Percentiles rank a stretch among this genome's conserved stretches.
Evolutionary conservation across 2,888 invertebrate genomes (phyloP).

Genomic region (Drosophila nr. perissopoda): DNA sequence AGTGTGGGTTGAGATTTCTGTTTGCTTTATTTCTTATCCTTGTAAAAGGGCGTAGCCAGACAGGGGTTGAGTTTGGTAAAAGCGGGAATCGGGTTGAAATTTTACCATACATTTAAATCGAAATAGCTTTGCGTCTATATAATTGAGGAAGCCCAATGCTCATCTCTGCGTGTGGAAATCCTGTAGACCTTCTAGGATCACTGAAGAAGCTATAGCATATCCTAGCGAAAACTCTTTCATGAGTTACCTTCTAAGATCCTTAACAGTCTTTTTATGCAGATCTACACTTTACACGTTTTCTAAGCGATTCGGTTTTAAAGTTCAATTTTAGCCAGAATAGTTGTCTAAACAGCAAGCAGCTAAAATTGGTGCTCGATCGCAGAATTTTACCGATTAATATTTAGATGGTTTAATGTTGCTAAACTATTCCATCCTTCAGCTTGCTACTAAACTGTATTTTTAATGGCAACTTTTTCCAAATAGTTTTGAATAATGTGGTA

Average conservation of each 20-base stretch:
- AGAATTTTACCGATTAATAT: background rate
- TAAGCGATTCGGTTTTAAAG: background rate
- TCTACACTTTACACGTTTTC: no score
- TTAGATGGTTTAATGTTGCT: background rate
- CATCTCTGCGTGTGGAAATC: background rate
- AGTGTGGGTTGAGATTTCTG: background rate
- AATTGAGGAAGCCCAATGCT: background rate
- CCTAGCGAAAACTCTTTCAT: background rate
- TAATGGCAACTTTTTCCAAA: background rate
- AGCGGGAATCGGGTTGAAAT: background rate
- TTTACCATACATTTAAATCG: background rate
- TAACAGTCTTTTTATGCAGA: accelerated
- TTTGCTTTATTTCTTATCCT: background rate
- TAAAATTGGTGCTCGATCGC: accelerated
- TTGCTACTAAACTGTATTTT: background rate
- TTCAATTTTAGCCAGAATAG: background rate
- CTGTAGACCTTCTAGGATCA: background rate
- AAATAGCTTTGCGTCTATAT: background rate
- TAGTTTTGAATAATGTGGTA: background rate
- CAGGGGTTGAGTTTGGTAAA: background rate
- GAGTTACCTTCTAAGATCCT: background rate
- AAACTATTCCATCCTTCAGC: background rate
- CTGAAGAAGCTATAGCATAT: background rate
- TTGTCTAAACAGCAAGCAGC: background rate
- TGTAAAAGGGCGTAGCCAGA: background rate